phyloP scores from a whole-genome alignment of 1,140 invertebrate species.

The Brachionus koreanus region DNA sequence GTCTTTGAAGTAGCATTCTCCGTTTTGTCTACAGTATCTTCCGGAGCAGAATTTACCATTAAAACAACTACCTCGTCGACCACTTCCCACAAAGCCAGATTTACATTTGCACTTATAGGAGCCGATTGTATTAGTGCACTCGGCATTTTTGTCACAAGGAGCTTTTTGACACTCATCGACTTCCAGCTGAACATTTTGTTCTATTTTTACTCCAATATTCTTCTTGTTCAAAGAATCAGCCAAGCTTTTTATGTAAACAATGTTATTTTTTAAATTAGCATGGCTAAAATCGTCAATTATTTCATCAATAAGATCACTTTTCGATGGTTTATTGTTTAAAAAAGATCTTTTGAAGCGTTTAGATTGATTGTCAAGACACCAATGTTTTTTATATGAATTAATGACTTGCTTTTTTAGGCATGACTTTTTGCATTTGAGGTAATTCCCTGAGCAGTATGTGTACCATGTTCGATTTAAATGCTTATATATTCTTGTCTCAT shows the following conservation, averaged over 20 bases:
- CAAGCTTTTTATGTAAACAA: background rate
- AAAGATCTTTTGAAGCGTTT: background rate
- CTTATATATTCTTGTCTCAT: background rate
- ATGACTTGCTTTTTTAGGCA: background rate
- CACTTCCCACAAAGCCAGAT: conserved; percentile 52
- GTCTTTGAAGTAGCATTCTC: conserved; percentile 12
- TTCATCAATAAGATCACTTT: background rate
- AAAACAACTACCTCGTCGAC: background rate
- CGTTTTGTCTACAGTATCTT: conserved; percentile 20
- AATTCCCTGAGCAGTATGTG: background rate
- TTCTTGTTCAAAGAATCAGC: conserved; percentile 33
- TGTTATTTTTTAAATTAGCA: conserved; percentile 23
- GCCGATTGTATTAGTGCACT: conserved; percentile 71
- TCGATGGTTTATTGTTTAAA: background rate
- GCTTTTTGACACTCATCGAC: conserved; percentile 77
- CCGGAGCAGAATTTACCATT: conserved; percentile 38
- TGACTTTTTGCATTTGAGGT: background rate
- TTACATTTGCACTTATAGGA: conserved; percentile 56
- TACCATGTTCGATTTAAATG: conserved; percentile 35
- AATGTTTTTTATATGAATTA: conserved; percentile 32
- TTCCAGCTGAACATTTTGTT: conserved; percentile 60
- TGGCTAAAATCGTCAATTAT: background rate
- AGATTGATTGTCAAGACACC: conserved; percentile 27
- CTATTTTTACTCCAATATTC: background rate
- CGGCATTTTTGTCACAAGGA: conserved; percentile 73